Base-by-base conservation (phyloP, 2,797 vertebrate species). In the Peromyscus nudipes region DNA sequence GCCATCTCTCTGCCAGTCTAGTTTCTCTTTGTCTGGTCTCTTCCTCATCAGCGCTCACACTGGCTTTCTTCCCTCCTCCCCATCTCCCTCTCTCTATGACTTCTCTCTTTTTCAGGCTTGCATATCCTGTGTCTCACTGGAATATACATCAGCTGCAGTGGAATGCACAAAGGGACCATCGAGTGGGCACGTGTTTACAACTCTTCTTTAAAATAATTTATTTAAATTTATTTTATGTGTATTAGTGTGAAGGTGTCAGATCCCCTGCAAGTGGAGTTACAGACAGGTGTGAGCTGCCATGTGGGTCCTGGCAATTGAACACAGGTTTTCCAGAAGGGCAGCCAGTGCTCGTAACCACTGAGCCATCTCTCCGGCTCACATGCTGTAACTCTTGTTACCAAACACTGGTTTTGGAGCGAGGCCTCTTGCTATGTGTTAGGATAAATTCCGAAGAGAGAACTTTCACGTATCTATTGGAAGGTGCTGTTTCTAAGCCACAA, bases 1-100 rank as follows among this genome's bases (percentile, higher is more conserved):
- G 0, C 6, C 8, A 6, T 49, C 2, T 0, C 55, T 17, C 81
- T 9, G 29, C 65, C 46, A 0, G 25, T 16, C 37, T 4, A 1
- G 19, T 40, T 31, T 67, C 46, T 52, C 79, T 89, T 49, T 29
- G 67, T 81, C 71, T 5, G 62, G 17, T 21, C 25, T 76, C 76
- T 55, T 62, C 19, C 79, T 88, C 29, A 13, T 27, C 60, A 23
- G 14, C 11, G 40, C 49, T 62, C 37, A 25, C 29, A 27, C 65
- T 75, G 25, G 3, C 65, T 55, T n/a, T 46, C 80, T 14, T 19
- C 14, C 29, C 27, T 60, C 29, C 23, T 57, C 27, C 10, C 46
- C 52, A 13, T 1, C 52, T 62, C 6, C 81, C 9, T 57, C 69
- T 43, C 46, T 86, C 52, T 55, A 23, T 13, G 11, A 14, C 49